A percentile compares a stretch with the other conserved stretches of the same genome.
Conservation (phyloP, 2,797 vertebrate genomes). For the Leucoraja ocellata region DNA sequence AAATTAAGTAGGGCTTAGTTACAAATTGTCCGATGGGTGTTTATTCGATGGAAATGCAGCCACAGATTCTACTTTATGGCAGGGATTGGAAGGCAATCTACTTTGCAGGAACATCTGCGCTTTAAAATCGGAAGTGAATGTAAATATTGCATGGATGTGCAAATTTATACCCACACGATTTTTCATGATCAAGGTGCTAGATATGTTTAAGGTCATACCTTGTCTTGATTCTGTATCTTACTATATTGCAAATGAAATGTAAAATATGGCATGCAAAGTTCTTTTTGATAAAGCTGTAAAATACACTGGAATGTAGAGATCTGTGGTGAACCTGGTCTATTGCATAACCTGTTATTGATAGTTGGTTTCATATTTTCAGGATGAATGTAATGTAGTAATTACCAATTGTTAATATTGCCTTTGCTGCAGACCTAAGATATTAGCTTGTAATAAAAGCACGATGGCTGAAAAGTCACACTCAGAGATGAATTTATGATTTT, state of each 20-base stretch:
- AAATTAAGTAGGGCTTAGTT: background rate
- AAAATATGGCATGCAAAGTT: background rate
- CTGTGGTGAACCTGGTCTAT: background rate
- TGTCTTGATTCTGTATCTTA: background rate
- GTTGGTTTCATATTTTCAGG: background rate
- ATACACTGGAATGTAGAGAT: background rate
- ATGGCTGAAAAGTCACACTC: background rate
- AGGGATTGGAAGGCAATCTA: background rate
- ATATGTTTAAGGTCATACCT: background rate
- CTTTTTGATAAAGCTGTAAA: background rate
- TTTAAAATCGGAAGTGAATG: background rate
- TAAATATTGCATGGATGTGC: background rate
- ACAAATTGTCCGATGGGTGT: background rate
- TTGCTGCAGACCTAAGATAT: background rate
- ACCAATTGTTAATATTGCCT: background rate
- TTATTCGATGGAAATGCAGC: background rate
- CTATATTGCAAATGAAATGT: background rate
- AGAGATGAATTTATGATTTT: background rate
- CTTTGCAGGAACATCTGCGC: background rate
- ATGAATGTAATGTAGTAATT: background rate
- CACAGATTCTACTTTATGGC: background rate
- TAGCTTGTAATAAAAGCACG: background rate
- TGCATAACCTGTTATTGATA: background rate
- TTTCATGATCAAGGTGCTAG: background rate
- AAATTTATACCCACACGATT: background rate